Evolutionary conservation across 2,797 vertebrate species (phyloP).

Genomic region (Scyliorhinus canicula): DNA sequence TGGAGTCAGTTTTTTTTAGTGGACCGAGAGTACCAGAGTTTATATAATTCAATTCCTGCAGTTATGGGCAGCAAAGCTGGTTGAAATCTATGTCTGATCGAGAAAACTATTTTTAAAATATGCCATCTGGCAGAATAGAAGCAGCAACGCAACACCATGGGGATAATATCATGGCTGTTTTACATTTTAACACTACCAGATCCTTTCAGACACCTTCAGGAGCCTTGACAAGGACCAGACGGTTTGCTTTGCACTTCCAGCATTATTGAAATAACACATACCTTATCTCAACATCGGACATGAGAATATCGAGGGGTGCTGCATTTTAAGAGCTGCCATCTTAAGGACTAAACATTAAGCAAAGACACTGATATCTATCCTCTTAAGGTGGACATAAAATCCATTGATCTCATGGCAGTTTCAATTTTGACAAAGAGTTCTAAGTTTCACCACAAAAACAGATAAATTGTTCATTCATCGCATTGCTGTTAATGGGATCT

Average conservation of each 20-base stretch:
- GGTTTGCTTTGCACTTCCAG: background rate
- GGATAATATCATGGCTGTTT: background rate
- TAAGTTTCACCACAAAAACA: background rate
- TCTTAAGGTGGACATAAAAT: background rate
- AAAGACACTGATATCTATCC: background rate
- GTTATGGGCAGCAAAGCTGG: background rate
- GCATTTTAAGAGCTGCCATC: background rate
- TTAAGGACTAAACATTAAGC: background rate
- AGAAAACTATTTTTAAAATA: background rate
- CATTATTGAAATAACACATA: background rate
- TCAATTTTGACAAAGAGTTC: background rate
- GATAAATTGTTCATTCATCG: background rate
- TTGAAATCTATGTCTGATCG: background rate
- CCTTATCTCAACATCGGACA: background rate
- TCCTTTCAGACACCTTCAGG: background rate
- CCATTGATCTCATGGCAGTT: background rate
- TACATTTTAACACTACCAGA: background rate
- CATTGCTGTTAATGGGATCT: background rate
- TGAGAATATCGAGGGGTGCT: background rate
- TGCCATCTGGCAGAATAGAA: background rate
- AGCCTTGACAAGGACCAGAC: background rate
- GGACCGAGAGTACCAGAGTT: background rate
- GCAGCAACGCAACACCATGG: background rate
- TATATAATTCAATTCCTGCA: background rate
- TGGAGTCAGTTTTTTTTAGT: background rate